Base-by-base conservation (phyloP, 2,888 invertebrate genomes). In the Fabriciana adippe region DNA sequence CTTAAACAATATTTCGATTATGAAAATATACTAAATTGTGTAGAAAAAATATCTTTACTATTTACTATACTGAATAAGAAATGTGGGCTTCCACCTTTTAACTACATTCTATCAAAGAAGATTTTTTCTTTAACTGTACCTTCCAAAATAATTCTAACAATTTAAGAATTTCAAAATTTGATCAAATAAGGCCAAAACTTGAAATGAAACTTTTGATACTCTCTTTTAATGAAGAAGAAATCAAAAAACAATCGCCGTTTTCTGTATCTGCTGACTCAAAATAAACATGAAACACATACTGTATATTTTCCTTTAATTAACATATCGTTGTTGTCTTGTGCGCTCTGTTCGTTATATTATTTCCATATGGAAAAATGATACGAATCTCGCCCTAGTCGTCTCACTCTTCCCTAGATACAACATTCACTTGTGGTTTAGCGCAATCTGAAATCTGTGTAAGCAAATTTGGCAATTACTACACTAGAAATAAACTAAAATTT, bases 321-420 rank as follows among this genome's bases (percentile, higher is more conserved):
- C 92, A 92, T 92, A 90, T 88, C 86, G 85, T 83, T 90, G 90
- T 91, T 90, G 88, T 92, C 92, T 92, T 92, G 85, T 84, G 75
- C 86, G 87, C 80, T 83, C 80, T 80, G 87, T 82, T 86, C 85
- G 85, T 82, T 87, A 85, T 85, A 88, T 84, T 85, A 92, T 92
- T 91, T 89, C 89, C 92, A 92, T 92, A 92, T 90, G 91, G 89
- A 92, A 92, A 92, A 92, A 92, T 90, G 88, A 90, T 89, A 83
- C 86, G 83, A 82, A 82, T 86, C 85, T 85, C 85, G 77, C 81
- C 79, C 81, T 78, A 78, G 73, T 76, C 77, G 75, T 79, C 75
- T 72, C 72, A 69, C 72, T 70, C 72, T 74, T 71, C 67, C 54
- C 66, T 41, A 55, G 64, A 51, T 64, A 62, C 59, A 63, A 54